Base-by-base conservation (phyloP, 1,140 invertebrate species). In the Lepidotrigona ventralis region DNA sequence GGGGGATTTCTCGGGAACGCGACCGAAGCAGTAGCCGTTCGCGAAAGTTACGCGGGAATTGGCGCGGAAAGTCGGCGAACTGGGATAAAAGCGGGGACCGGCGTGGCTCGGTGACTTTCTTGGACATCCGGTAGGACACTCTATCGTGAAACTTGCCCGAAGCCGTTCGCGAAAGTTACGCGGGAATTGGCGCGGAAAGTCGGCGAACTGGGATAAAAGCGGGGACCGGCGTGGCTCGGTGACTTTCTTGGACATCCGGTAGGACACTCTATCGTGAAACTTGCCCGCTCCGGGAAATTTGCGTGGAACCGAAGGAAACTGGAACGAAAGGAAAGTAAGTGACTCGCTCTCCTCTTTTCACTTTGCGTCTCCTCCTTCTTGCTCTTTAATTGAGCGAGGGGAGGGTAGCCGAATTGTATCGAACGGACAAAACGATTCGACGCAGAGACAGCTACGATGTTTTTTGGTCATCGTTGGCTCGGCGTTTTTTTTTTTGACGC, bases 391-490 rank as follows among this genome's bases (percentile, higher is more conserved):
- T 70, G 70, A 68, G 60, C 39, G 68, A 51, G 21, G 60, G 68
- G 15, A 2, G 15, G 2, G 26, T 63, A 26, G 12, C 14, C 17
- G 51, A 70, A 80, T 64, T 64, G 70, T 53, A 54, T 80, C 53
- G 14, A 4, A 14, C 29, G 70, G 15, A 81, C 58, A 79, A 74
- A 64, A 63, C 79, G 85, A 87, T 87, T 87, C 80, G 81, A 86
- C 85, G 71, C 56, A 70, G 74, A 80, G 70, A 74, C 58, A 39
- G 70, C 56, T 83, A 74, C 56, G 4, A 68, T 73, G 63, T 70
- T 70, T n/a, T 21, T n/a, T 21, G 39, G 46, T 46, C 69, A 70
- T 70, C n/a, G n/a, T 26, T 39, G 26, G 46, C n/a, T 11, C 8
- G 69, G 46, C 46, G 51, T 33, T 74, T 74, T 56, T 74, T 74